A percentile compares a stretch with the other conserved stretches of the same genome.
phyloP scores from a whole-genome alignment of 2,797 vertebrate species.

The Sebastes melanostomus region DNA sequence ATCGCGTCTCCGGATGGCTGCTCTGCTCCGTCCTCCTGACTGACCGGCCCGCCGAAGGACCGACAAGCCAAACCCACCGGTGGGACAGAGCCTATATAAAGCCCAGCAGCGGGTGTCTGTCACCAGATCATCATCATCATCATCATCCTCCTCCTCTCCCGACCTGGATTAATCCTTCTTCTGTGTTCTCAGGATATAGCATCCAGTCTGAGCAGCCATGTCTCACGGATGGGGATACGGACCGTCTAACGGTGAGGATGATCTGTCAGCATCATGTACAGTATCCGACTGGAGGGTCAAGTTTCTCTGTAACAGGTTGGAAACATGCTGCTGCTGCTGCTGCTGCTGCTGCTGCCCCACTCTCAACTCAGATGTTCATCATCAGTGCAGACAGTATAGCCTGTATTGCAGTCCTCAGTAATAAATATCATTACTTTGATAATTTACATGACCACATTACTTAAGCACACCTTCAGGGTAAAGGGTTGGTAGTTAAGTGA shows the following conservation, averaged over 20 bases:
- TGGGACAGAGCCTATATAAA: constrained; percentile 23
- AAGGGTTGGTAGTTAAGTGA: neutral
- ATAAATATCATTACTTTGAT: neutral
- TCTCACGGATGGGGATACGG: constrained; percentile 83
- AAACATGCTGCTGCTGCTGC: neutral
- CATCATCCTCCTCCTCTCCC: neutral
- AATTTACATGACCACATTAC: neutral
- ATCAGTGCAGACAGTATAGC: neutral
- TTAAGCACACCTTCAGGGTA: neutral
- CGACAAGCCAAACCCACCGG: constrained; percentile 34
- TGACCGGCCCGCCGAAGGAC: neutral
- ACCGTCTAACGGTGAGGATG: constrained; percentile 74
- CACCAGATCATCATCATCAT: neutral
- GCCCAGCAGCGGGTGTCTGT: neutral
- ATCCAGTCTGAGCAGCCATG: constrained; percentile 57
- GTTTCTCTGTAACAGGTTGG: constrained; percentile 5
- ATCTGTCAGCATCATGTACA: neutral
- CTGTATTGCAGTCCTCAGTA: neutral
- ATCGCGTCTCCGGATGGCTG: neutral
- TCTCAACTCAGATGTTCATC: no score
- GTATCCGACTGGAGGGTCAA: neutral
- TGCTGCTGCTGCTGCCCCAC: neutral
- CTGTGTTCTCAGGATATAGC: neutral
- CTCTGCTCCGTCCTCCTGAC: neutral
- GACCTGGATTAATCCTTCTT: neutral